These are phyloP conservation scores for Eupristina koningsbergeri DNA, from an alignment of 1,140 invertebrate species.

Conservation along the genomic window DNA sequence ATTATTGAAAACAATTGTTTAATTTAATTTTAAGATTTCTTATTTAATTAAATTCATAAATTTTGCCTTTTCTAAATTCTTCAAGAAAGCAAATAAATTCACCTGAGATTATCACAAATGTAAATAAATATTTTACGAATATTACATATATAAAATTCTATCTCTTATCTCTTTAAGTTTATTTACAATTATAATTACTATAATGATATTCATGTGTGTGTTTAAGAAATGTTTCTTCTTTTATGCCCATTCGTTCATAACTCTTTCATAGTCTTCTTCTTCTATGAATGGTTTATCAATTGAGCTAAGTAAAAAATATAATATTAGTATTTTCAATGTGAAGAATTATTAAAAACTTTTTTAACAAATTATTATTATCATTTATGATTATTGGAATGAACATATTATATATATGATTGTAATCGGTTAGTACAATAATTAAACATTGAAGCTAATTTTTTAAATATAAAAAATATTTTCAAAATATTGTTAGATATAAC, in stretches of 20 bases:
- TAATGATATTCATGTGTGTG: not conserved
- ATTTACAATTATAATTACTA: slow-evolving; percentile 24
- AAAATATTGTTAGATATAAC: no score
- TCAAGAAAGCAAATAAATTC: not conserved
- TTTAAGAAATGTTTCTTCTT: slow-evolving; percentile 3
- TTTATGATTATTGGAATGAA: no score
- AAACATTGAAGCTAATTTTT: no score
- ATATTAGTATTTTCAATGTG: not conserved
- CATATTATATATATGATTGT: no score
- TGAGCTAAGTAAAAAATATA: slow-evolving; percentile 69
- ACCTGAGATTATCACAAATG: not conserved
- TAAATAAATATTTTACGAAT: slow-evolving; percentile 16
- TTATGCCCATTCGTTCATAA: slow-evolving; percentile 89
- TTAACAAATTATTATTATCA: no score
- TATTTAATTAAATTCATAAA: not conserved
- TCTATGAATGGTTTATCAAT: slow-evolving; percentile 90
- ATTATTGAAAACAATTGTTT: not conserved
- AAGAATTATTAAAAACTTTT: no score
- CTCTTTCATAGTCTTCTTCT: slow-evolving; percentile 85
- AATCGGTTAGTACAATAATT: no score
- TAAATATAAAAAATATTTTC: no score
- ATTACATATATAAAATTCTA: slow-evolving; percentile 27
- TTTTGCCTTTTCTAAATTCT: not conserved
- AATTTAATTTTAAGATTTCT: not conserved
- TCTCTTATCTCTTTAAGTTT: slow-evolving; percentile 18